phyloP scores from a whole-genome alignment of 2,797 vertebrate species.

The Dermochelys coriacea region DNA sequence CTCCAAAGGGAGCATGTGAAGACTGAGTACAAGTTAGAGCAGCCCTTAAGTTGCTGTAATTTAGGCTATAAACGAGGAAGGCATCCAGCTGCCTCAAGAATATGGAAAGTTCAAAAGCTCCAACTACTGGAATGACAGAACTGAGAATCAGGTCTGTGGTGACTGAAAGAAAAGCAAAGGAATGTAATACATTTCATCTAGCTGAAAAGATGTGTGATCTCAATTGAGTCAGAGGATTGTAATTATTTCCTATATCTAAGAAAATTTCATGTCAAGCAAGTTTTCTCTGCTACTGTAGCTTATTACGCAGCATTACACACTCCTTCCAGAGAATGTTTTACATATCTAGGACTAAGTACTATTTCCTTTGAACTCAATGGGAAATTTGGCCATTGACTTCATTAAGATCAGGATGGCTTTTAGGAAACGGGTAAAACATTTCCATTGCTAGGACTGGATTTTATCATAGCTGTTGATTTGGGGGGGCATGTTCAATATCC shows the following conservation, averaged over 20 bases:
- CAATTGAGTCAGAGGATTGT: fast-evolving
- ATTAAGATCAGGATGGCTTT: background rate
- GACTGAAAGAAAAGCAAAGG: no score
- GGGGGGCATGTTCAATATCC: background rate
- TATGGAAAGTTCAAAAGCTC: no score
- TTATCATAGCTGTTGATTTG: background rate
- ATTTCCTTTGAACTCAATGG: background rate
- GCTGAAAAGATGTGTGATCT: background rate
- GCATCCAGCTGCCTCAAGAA: no score
- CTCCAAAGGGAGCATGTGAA: no score
- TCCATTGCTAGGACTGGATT: background rate
- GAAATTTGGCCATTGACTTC: background rate
- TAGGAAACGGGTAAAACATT: background rate
- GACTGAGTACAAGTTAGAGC: no score
- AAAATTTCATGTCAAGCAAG: background rate
- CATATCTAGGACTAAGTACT: background rate
- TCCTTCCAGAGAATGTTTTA: background rate
- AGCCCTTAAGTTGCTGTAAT: no score
- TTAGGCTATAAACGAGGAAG: no score
- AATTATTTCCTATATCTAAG: background rate
- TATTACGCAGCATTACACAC: background rate
- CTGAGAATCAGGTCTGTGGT: no score
- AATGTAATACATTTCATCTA: no score
- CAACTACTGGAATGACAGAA: no score
- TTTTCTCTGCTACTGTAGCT: background rate